These are phyloP conservation scores for Rugalucina vietnamica DNA, from an alignment of 2,888 invertebrate genomes.

Conservation along the genomic window DNA sequence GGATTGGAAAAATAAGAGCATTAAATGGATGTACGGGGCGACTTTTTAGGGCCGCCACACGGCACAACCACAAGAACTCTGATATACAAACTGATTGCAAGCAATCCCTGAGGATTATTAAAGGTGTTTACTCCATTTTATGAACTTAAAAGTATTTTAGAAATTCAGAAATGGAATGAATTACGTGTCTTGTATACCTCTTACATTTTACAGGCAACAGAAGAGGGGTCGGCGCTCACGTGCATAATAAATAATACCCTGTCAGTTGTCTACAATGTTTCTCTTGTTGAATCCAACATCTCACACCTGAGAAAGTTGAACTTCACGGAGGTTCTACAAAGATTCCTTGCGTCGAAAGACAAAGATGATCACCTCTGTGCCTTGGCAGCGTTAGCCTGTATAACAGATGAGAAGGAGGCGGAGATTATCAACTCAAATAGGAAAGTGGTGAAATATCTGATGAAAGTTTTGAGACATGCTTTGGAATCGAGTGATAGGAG, in stretches of 20 bases:
- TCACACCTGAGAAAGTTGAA: conserved; percentile 20
- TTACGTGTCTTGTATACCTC: too few relatives aligned
- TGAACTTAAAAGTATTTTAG: too few relatives aligned
- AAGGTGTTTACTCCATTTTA: too few relatives aligned
- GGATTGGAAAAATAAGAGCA: too few relatives aligned
- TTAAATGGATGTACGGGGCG: too few relatives aligned
- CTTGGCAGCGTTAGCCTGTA: conserved; percentile 34
- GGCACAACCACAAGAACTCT: too few relatives aligned
- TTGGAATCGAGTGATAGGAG: conserved; percentile 22
- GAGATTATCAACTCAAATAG: conserved; percentile 41
- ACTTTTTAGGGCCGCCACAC: too few relatives aligned
- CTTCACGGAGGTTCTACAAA: conserved; percentile 26
- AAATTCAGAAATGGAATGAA: too few relatives aligned
- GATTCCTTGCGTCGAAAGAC: conserved; percentile 32
- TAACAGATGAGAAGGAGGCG: conserved; percentile 53
- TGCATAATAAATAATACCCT: not conserved
- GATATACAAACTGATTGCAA: too few relatives aligned
- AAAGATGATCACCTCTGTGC: conserved; percentile 30
- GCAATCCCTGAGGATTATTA: too few relatives aligned
- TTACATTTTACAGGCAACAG: conserved; percentile 19
- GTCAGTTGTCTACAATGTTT: conserved; percentile 38
- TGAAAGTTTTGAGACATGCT: conserved; percentile 44
- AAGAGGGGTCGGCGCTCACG: not conserved
- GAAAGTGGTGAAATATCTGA: conserved; percentile 37
- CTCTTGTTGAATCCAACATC: conserved; percentile 33